Conservation (phyloP, 1,140 invertebrate genomes). For the Stegodyphus dumicola region DNA sequence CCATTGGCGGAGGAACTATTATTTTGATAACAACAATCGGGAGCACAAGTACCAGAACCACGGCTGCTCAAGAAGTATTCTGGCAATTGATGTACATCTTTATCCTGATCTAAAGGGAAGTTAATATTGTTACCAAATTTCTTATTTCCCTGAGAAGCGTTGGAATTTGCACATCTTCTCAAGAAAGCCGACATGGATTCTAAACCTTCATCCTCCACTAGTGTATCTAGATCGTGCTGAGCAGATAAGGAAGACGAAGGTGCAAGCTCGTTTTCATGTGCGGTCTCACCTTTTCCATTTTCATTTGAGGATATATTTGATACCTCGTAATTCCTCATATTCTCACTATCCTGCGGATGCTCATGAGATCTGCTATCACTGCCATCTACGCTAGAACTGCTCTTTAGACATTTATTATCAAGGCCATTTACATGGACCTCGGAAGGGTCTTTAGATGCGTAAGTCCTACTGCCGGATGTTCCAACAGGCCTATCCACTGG, state of each 20-base stretch:
- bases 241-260: neutral
- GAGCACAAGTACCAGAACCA: slow-evolving; percentile 1
- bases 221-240: neutral
- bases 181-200: neutral
- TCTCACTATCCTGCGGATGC: neutral
- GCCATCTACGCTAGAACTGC: neutral
- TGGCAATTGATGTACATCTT: slow-evolving; percentile 20
- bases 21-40: slow-evolving; percentile 16
- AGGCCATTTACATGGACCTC: too few relatives aligned
- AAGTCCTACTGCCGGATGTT: neutral
- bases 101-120: neutral
- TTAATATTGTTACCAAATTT: too few relatives aligned
- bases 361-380: neutral
- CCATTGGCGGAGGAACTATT: neutral
- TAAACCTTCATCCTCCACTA: neutral
- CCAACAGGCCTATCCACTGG: slow-evolving; percentile 29
- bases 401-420: too few relatives aligned
- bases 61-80: slow-evolving; percentile 46
- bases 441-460: neutral
- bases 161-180: neutral
- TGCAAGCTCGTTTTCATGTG: neutral
- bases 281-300: neutral
- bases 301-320: neutral
- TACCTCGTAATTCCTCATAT: neutral
- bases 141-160: neutral